Percentiles rank a stretch among this genome's conserved stretches.
Conservation (phyloP, 2,113 vertebrate species). For the Furnarius figulus region DNA sequence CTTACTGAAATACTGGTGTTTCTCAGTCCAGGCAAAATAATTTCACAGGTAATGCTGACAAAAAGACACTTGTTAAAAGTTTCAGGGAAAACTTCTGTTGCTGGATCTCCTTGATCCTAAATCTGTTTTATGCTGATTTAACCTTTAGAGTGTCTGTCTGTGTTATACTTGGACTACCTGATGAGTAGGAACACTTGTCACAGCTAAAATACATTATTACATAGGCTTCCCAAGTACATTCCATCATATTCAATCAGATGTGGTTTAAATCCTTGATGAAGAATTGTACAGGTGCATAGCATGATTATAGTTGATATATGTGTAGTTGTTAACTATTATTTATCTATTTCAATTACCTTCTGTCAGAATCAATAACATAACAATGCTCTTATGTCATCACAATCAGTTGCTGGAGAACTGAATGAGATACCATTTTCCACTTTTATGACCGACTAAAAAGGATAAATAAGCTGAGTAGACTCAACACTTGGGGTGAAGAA, state of each 20-base stretch:
- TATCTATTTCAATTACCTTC: neutral
- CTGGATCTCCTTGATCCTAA: neutral
- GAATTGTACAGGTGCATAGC: neutral
- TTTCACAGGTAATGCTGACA: neutral
- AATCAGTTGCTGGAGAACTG: neutral
- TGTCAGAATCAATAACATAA: neutral
- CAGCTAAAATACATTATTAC: neutral
- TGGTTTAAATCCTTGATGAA: neutral
- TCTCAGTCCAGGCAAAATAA: neutral
- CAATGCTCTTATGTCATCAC: neutral
- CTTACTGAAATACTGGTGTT: neutral
- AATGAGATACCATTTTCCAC: neutral
- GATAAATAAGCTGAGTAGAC: neutral
- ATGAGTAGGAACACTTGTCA: neutral
- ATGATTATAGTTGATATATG: neutral
- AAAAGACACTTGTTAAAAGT: neutral
- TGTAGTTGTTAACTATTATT: neutral
- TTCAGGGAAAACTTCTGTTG: neutral
- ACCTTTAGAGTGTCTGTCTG: neutral
- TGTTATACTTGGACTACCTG: neutral
- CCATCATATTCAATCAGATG: neutral
- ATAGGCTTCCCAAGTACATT: neutral
- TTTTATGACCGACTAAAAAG: neutral
- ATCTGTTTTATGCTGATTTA: neutral
- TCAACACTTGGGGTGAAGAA: neutral